Evolutionary conservation across 2,888 invertebrate species (phyloP), one percentile per base, ranked within the genome.

Genomic region (Tipula helvola): DNA sequence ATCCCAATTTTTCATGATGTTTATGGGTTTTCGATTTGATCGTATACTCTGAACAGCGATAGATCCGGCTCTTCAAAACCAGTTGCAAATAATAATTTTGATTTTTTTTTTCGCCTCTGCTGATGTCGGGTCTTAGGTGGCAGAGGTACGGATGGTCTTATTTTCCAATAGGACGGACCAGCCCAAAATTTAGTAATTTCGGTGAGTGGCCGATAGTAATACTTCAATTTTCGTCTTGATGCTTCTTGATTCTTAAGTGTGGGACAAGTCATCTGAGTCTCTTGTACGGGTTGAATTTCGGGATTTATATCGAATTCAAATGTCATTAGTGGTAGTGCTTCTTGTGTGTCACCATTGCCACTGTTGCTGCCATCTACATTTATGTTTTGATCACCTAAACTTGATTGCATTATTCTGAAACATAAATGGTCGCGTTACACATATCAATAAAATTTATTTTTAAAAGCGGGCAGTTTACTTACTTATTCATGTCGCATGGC

Each of bases 91-190:
- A 86, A 7, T 87, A 71, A 84, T 4, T 84, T 86, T 18, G 5
- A 8, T 84, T 44, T 39, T 83, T n/a, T 28, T n/a, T 42, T 36
- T 86, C 36, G 36, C 13, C 1, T 36, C 8, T 3, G 13, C 2
- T 83, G 12, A 18, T 39, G 13, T 3, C 8, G 41, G 1, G 10
- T 3, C 5, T 52, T 39, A 16, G 36, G 7, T n/a, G 12, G 86
- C 47, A 52, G 3, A 12, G 18, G 28, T 28, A 28, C 44, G n/a
- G 86, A n/a, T 3, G 93, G 93, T 89, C 93, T 94, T 83, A 95
- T 93, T 89, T 95, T 95, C 97, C 97, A 97, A 91, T 97, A 96
- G 84, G 94, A 92, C 42, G 97, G 97, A 0, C 97, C 97, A 36
- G 96, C 96, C 97, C 97, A 97, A 88, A 94, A 91, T 87, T 91